Conservation (phyloP, 2,797 vertebrate species). For the Octomys mimax region DNA sequence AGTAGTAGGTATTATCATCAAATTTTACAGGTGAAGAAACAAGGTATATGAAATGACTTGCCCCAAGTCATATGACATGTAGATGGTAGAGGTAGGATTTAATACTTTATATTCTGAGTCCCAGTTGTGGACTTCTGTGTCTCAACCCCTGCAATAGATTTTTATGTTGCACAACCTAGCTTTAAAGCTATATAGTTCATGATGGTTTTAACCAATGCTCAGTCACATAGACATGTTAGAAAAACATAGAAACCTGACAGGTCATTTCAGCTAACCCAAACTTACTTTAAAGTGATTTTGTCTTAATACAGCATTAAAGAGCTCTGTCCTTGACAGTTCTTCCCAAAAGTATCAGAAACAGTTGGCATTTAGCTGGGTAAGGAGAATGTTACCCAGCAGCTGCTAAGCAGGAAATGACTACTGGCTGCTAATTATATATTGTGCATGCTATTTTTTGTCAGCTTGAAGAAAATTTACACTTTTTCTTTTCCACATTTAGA, state of each 20-base stretch:
- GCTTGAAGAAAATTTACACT: not conserved
- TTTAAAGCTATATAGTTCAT: not conserved
- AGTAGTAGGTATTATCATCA: not conserved
- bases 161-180: not conserved
- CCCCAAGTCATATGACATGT: not conserved
- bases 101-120: not conserved
- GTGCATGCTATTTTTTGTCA: not conserved
- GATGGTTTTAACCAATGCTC: not conserved
- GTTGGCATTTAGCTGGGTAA: not conserved
- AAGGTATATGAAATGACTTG: not conserved
- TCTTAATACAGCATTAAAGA: not conserved
- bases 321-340: not conserved
- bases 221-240: not conserved
- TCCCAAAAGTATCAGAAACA: not conserved
- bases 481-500: not conserved
- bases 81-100: not conserved
- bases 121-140: not conserved
- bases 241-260: not conserved
- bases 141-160: not conserved
- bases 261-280: not conserved
- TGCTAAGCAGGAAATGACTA: constrained; percentile 4
- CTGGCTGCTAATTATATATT: not conserved
- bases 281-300: not conserved
- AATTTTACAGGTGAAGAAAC: not conserved
- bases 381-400: constrained; percentile 7